These are phyloP conservation scores for Malacoraja senta DNA, from an alignment of 2,797 vertebrate genomes.

Conservation along the genomic window DNA sequence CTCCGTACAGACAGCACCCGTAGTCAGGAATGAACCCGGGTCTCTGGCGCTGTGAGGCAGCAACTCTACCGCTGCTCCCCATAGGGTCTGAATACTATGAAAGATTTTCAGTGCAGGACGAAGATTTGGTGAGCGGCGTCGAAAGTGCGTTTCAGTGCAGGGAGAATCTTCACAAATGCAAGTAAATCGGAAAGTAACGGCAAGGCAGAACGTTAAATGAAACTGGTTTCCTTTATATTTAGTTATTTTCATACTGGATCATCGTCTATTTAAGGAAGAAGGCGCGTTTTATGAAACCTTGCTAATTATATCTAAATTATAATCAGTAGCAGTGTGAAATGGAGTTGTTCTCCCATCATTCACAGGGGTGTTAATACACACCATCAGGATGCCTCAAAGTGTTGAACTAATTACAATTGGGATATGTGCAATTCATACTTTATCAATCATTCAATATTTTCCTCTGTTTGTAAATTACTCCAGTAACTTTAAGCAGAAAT, in stretches of 20 bases:
- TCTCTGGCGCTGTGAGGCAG: too few species aligned
- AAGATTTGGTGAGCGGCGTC: not conserved
- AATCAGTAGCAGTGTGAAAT: slow-evolving; percentile 18
- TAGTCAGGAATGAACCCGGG: too few species aligned
- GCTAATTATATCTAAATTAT: not conserved
- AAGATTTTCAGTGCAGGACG: not conserved
- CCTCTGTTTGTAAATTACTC: slow-evolving; percentile 1
- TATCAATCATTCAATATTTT: slow-evolving; percentile 19
- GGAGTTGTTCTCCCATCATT: not conserved
- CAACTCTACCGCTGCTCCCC: too few species aligned
- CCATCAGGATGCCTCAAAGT: slow-evolving; percentile 28
- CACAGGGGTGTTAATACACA: slow-evolving; percentile 26
- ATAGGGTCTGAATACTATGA: not conserved
- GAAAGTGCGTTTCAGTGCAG: not conserved
- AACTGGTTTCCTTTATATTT: not conserved
- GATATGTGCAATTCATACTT: slow-evolving; percentile 22
- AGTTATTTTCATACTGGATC: not conserved
- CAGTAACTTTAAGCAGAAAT: not conserved
- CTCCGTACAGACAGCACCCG: too few species aligned
- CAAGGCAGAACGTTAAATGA: not conserved
- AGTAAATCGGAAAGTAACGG: not conserved
- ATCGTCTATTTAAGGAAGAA: not conserved
- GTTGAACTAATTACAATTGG: slow-evolving; percentile 20
- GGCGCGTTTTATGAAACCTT: not conserved
- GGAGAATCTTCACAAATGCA: not conserved